These are phyloP conservation scores for Epizoanthus rinbou DNA, from an alignment of 92 coral and sea anemone species.

Conservation along the genomic window DNA sequence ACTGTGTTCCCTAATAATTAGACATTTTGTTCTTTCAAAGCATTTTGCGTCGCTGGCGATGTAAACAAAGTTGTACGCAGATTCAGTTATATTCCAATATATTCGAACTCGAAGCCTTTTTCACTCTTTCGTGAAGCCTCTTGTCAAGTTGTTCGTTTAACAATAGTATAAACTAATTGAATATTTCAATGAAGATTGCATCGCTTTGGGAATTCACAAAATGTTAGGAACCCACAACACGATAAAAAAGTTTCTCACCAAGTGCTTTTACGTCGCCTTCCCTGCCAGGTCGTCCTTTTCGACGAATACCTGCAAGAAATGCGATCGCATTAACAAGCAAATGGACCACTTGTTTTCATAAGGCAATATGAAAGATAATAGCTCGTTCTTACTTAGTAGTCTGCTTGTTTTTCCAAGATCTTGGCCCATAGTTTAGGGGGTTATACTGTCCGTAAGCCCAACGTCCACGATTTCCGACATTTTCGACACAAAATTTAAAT, in stretches of 20 bases:
- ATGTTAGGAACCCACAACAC: constrained; percentile 31
- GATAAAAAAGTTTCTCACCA: constrained; percentile 9
- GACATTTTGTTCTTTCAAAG: constrained; percentile 17
- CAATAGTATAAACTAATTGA: constrained; percentile 28
- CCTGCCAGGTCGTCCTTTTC: constrained; percentile 66
- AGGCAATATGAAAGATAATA: not conserved
- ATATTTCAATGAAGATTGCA: not conserved
- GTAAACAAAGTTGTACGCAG: not conserved
- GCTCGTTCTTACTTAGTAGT: constrained; percentile 67
- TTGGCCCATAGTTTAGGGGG: constrained; percentile 75
- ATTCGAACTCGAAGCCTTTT: not conserved
- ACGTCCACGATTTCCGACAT: constrained; percentile 21
- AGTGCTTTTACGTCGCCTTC: constrained; percentile 36
- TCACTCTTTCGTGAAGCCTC: not conserved
- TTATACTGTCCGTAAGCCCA: constrained; percentile 14
- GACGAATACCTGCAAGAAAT: constrained; percentile 73
- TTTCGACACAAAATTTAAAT: constrained; percentile 26
- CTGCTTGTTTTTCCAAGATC: constrained; percentile 93
- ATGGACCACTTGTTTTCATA: not conserved
- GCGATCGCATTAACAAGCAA: not conserved
- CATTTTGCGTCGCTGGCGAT: not conserved
- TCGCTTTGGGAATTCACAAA: constrained; percentile 15
- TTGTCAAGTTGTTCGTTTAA: not conserved
- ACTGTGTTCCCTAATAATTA: not conserved
- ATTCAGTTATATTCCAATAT: not conserved